Evolutionary conservation across 2,113 vertebrate species (phyloP).

Genomic region (Eublepharis macularius): DNA sequence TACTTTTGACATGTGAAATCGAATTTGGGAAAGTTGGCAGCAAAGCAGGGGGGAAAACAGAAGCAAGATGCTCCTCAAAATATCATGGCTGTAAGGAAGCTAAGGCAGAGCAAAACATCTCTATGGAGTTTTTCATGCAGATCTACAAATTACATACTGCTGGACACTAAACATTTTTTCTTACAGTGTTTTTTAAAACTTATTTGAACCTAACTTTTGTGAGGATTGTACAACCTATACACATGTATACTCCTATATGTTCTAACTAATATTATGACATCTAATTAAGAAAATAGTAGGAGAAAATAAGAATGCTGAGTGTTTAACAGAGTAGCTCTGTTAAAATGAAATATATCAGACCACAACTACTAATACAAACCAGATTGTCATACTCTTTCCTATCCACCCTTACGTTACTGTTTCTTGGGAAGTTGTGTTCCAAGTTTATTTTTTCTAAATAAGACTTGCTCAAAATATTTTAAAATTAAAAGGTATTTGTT

Average conservation of each 20-base stretch:
- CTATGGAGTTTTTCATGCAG: conserved; percentile 8
- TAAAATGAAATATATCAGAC: neutral
- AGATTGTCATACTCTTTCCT: neutral
- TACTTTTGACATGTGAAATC: no score
- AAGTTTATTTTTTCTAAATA: conserved; percentile 3
- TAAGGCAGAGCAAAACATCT: no score
- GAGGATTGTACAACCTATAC: neutral
- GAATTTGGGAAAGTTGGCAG: no score
- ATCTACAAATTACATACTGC: neutral
- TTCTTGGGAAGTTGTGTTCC: conserved; percentile 4
- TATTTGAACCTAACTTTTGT: no score
- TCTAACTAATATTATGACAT: neutral
- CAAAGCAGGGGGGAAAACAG: no score
- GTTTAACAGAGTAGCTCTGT: neutral
- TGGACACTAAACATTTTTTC: neutral
- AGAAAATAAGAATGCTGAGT: neutral
- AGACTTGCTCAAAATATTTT: conserved; percentile 16
- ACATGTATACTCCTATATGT: neutral
- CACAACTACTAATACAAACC: neutral
- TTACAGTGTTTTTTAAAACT: neutral
- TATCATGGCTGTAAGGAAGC: no score
- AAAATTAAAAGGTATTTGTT: conserved; percentile 1
- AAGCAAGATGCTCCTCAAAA: no score
- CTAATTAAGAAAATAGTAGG: no score
- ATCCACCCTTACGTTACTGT: conserved; percentile 17